Base-by-base conservation (phyloP, 2,888 invertebrate species). In the Galeopsomyia nigrocyanea region DNA sequence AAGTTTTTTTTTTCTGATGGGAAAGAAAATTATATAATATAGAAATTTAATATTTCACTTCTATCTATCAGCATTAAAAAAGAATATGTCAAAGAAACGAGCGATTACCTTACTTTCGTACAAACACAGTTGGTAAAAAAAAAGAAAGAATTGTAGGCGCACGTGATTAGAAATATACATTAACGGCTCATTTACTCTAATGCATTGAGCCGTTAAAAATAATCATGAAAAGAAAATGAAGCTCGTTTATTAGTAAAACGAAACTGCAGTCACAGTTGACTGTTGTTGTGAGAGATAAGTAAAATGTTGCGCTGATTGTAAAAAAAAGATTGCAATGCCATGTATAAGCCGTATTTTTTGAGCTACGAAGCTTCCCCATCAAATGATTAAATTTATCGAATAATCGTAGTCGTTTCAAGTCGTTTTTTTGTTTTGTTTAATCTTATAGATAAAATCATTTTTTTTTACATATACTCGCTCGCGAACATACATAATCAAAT, bases 61-160 rank as follows among this genome's bases (percentile, higher is more conserved):
- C 62, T 75, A 75, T 70, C 73, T 39, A 67, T 66, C 66, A 46
- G 39, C 39, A 66, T 68, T 73, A 39, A 64, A 68, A 69, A 71
- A 75, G 73, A 73, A 67, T 50, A 64, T 68, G 68, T 68, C 61
- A 65, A 63, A 57, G 16, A 73, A 71, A 70, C 65, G 51, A 73
- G 62, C 68, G 51, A 60, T 65, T 74, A 21, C 63, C 60, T 53
- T 66, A 49, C 62, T 71, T 71, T 71, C 53, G 64, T 75, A 73
- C 73, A 75, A 75, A 75, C 73, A 73, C 46, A 71, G 68, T 71
- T 65, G 69, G 66, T 75, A 73, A 71, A 71, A 73, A 73, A 75
- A 75, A 71, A 39, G 13, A 5, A 13, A 39, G 68, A 75, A 75
- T 70, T 68, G 72, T 71, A 75, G 69, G 69, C 75, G 69, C 69